A percentile compares a stretch with the other conserved stretches of the same genome.
Conservation (phyloP, 1,140 invertebrate species). For the Drosophila subpulchrella region DNA sequence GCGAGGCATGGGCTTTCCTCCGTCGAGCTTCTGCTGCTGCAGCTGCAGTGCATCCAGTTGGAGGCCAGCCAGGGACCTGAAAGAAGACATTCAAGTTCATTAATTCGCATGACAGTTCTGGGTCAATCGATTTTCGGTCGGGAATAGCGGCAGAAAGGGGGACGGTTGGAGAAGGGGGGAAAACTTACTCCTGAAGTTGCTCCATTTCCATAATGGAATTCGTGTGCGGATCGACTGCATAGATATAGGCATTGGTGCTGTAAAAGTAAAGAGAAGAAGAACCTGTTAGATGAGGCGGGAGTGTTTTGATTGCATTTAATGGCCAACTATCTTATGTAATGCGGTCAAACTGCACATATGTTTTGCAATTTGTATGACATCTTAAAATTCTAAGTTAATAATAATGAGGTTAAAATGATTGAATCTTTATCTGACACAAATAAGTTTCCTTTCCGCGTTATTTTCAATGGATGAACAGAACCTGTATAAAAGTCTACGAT, state of each 20-base stretch:
- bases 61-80: conserved; percentile 61
- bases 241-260: conserved; percentile 93
- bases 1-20: conserved; percentile 78
- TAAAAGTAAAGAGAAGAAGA: conserved; percentile 17
- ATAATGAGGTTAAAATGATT: background rate
- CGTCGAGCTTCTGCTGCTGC: conserved; percentile 64
- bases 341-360: background rate
- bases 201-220: conserved; percentile 93
- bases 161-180: background rate
- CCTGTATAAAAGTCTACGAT: no score
- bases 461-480: no score
- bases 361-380: background rate
- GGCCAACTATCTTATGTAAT: conserved; percentile 6
- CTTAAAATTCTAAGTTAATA: background rate
- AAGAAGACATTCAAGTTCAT: conserved; percentile 7
- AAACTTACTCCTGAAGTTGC: conserved; percentile 89
- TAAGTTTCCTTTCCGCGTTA: no score
- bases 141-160: background rate
- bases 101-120: conserved; percentile 28
- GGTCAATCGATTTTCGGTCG: conserved; percentile 23
- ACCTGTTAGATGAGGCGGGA: conserved; percentile 13
- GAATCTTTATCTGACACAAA: background rate
- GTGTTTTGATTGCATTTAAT: conserved; percentile 5
- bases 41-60: conserved; percentile 74
- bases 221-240: conserved; percentile 91